Evolutionary conservation across 2,797 vertebrate species (phyloP).

Genomic region (Lepilemur septentrionalis): DNA sequence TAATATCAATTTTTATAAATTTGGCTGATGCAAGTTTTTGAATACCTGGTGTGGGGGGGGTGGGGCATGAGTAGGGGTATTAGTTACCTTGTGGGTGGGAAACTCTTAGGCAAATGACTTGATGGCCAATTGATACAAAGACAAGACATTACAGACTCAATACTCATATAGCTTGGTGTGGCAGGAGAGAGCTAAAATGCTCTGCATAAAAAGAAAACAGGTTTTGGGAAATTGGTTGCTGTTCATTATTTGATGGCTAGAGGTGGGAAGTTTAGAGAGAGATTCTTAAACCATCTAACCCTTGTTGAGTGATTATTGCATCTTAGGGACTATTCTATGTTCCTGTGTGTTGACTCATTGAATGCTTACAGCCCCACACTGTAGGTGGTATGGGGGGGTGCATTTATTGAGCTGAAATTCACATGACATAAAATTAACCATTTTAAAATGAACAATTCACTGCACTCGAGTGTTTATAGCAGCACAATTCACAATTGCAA

Average conservation of each 20-base stretch:
- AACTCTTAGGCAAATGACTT: background rate
- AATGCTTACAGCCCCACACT: background rate
- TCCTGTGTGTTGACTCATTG: background rate
- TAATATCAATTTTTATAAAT: conserved; percentile 1
- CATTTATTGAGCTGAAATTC: background rate
- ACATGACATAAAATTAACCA: background rate
- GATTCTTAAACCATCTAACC: background rate
- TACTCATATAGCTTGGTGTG: background rate
- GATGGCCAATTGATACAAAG: background rate
- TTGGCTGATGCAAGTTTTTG: background rate
- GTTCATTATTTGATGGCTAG: background rate
- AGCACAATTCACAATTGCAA: too few relatives aligned
- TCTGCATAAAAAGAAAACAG: background rate
- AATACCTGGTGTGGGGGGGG: background rate
- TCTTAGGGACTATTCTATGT: background rate
- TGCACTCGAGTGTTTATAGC: too few relatives aligned
- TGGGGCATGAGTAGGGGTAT: background rate
- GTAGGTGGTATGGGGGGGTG: background rate
- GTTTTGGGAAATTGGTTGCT: background rate
- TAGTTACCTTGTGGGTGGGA: background rate
- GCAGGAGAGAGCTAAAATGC: background rate
- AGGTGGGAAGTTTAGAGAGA: background rate
- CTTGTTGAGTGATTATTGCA: background rate
- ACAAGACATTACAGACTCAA: background rate
- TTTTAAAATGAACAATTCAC: background rate